Evolutionary conservation across 23 tunicate species (phyloP), one percentile per base, ranked within the genome.

Genomic region (Botrylloides violaceus): DNA sequence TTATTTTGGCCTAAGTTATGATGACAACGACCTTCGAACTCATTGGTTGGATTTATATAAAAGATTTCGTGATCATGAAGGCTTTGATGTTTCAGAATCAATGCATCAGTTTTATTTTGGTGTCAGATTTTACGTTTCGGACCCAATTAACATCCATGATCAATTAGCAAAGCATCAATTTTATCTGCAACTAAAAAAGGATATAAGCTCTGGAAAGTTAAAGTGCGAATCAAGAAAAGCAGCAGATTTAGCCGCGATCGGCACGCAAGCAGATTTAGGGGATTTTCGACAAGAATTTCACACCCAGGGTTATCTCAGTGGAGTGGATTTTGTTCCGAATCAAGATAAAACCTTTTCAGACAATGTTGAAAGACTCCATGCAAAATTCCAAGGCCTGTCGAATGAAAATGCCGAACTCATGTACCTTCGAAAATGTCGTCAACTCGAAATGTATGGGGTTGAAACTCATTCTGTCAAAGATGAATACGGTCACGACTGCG

Each of bases 211-310:
- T 43, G 71, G 77, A 36, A 79, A 66, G 30, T 66, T 90, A 49
- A 32, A 80, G 2, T 83, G 89, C 35, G 76, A 83, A 3, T 66
- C 32, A 38, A 90, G 83, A 32, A 75, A 79, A 71, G 82, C 81
- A 34, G 76, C 97, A 2, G 90, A 90, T 64, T 28, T 90, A 29
- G 82, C 97, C 5, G 90, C 97, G 1, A 48, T 90, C 29, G 90
- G 84, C 12, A 36, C 83, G 53, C 97, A 90, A 70, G 83, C 97
- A 34, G 97, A 90, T 38, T 63, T 90, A 9, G 97, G 97, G 33
- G 97, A 90, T 73, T 90, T 77, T 49, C 79, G 75, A 21, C 27
- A 33, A 4, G 29, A 33, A 5, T 84, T 77, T 18, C 90, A 90
- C 70, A 50, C 66, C 2, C 72, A 71, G 5, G 90, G 90, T 25